These are phyloP conservation scores for Anguilla anguilla DNA, from an alignment of 2,797 vertebrate genomes.

Conservation along the genomic window DNA sequence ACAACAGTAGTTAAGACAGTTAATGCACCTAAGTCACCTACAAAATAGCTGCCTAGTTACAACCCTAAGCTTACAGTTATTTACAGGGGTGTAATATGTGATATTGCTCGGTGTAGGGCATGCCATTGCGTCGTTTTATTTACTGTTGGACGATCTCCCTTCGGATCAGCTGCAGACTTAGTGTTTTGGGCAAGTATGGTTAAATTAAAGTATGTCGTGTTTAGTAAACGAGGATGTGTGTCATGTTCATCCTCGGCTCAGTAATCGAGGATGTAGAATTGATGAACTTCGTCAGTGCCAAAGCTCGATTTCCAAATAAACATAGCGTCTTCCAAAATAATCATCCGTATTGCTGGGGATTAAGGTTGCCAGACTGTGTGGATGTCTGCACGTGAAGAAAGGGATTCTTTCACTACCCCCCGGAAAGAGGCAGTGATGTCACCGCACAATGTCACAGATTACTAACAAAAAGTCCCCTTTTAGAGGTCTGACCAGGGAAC, in stretches of 20 bases:
- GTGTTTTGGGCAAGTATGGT: background rate
- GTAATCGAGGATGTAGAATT: background rate
- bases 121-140: too few species aligned
- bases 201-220: background rate
- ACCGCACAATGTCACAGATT: constrained; percentile 40
- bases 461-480: constrained; percentile 44
- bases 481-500: constrained; percentile 58
- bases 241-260: background rate
- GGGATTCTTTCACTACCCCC: background rate
- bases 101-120: too few species aligned
- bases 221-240: background rate
- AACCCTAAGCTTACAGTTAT: too few species aligned
- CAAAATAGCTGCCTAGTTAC: too few species aligned
- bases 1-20: too few species aligned
- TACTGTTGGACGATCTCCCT: too few species aligned
- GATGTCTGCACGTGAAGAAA: background rate
- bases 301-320: background rate
- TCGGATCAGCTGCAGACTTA: too few species aligned
- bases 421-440: background rate
- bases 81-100: too few species aligned
- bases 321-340: background rate
- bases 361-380: background rate
- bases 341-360: background rate
- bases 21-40: too few species aligned
- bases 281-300: background rate